Conservation (phyloP, 2,113 vertebrate species). For the Spermophilus dauricus region DNA sequence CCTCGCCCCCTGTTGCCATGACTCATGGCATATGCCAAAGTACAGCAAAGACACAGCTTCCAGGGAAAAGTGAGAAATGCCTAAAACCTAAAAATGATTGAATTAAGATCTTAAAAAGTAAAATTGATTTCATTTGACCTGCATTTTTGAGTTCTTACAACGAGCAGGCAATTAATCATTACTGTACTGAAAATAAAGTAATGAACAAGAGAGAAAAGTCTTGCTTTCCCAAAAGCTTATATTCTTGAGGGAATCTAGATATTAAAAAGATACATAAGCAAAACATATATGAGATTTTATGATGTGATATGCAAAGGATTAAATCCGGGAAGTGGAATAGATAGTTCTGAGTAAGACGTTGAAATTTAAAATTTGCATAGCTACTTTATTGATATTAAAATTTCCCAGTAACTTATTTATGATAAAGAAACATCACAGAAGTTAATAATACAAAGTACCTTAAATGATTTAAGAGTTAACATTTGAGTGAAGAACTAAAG, state of each 20-base stretch:
- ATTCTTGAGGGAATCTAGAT: neutral
- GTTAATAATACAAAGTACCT: neutral
- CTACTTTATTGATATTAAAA: neutral
- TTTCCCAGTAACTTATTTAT: neutral
- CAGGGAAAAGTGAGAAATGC: neutral
- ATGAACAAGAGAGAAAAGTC: neutral
- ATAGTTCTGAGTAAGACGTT: neutral
- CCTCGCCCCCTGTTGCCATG: neutral
- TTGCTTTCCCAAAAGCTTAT: conserved; percentile 32
- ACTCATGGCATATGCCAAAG: neutral
- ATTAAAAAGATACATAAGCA: neutral
- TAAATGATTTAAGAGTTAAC: neutral
- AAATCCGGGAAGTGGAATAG: neutral
- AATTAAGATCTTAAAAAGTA: neutral
- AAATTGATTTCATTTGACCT: neutral
- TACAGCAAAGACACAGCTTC: neutral
- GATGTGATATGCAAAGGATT: neutral
- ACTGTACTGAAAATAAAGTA: neutral
- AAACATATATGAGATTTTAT: neutral
- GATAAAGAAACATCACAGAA: neutral
- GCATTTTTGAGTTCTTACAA: neutral
- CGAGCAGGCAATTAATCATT: neutral
- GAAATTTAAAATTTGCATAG: neutral
- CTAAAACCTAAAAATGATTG: neutral
- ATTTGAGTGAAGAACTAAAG: neutral